Evolutionary conservation across 2,888 invertebrate genomes (phyloP).

Genomic region (Cremastinae sp.): DNA sequence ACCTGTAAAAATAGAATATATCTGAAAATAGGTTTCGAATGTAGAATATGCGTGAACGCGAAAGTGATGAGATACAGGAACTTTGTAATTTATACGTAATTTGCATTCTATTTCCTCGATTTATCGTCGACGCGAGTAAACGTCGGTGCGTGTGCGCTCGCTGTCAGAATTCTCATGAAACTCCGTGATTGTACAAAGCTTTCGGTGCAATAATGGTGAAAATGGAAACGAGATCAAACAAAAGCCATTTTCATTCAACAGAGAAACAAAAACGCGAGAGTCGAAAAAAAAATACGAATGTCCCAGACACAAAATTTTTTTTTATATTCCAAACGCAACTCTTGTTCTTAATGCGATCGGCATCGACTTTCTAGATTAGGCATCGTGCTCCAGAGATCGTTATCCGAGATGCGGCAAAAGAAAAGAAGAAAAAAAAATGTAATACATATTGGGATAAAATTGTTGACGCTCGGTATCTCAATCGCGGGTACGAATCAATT

Average conservation of each 20-base stretch:
- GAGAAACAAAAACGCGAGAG: too few species aligned
- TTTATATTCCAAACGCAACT: too few species aligned
- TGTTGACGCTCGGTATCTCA: conserved; percentile 26
- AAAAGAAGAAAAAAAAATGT: too few species aligned
- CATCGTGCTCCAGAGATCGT: too few species aligned
- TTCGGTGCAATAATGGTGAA: too few species aligned
- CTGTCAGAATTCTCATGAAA: conserved; percentile 2
- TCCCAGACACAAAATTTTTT: too few species aligned
- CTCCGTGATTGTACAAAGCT: conserved; percentile 4
- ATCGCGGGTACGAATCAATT: conserved; percentile 55
- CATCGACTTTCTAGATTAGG: too few species aligned
- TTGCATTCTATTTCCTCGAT: conserved; percentile 73
- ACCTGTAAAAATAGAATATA: not conserved
- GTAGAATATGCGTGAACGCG: not conserved
- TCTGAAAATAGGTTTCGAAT: not conserved
- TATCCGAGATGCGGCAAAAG: too few species aligned
- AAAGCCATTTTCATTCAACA: too few species aligned
- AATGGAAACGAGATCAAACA: too few species aligned
- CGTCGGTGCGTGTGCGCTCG: conserved; percentile 16
- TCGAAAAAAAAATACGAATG: too few species aligned
- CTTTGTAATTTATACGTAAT: conserved; percentile 73
- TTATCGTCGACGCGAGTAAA: conserved; percentile 59
- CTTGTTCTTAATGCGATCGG: too few species aligned
- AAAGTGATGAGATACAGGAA: conserved; percentile 63
- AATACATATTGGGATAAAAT: conserved; percentile 8